phyloP scores from a whole-genome alignment of 2,888 invertebrate species.

The Podotricha telesiphe region DNA sequence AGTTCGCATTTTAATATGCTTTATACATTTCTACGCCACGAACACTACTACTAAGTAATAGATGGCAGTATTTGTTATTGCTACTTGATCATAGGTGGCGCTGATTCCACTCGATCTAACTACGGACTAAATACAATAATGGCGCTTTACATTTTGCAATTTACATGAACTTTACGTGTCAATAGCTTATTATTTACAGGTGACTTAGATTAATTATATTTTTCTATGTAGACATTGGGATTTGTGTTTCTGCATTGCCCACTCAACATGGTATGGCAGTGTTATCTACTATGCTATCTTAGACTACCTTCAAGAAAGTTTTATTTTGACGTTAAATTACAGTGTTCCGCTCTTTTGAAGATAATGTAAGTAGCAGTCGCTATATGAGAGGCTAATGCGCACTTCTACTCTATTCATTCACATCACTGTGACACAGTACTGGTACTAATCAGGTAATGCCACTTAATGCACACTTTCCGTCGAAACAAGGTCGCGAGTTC shows the following conservation, averaged over 20 bases:
- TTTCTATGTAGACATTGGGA: slow-evolving; percentile 39
- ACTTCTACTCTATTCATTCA: slow-evolving; percentile 29
- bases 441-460: slow-evolving; percentile 44
- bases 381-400: slow-evolving; percentile 31
- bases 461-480: slow-evolving; percentile 45
- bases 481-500: slow-evolving; percentile 41
- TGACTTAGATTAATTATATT: slow-evolving; percentile 40
- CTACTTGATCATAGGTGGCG: slow-evolving; percentile 48
- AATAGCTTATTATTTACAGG: slow-evolving; percentile 41
- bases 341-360: slow-evolving; percentile 25
- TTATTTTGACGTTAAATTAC: slow-evolving; percentile 26
- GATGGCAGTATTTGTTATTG: slow-evolving; percentile 49
- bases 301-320: slow-evolving; percentile 31
- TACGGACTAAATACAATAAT: slow-evolving; percentile 28
- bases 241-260: slow-evolving; percentile 28
- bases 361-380: slow-evolving; percentile 24
- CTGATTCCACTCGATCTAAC: slow-evolving; percentile 37
- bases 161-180: slow-evolving; percentile 30
- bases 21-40: slow-evolving; percentile 40
- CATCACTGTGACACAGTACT: slow-evolving; percentile 22
- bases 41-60: slow-evolving; percentile 46
- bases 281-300: slow-evolving; percentile 19
- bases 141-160: slow-evolving; percentile 36
- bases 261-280: slow-evolving; percentile 27
- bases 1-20: slow-evolving; percentile 47